A percentile compares a stretch with the other conserved stretches of the same genome.
These are phyloP conservation scores for Priocnemis perturbator DNA, from an alignment of 2,888 invertebrate species.

Conservation along the genomic window DNA sequence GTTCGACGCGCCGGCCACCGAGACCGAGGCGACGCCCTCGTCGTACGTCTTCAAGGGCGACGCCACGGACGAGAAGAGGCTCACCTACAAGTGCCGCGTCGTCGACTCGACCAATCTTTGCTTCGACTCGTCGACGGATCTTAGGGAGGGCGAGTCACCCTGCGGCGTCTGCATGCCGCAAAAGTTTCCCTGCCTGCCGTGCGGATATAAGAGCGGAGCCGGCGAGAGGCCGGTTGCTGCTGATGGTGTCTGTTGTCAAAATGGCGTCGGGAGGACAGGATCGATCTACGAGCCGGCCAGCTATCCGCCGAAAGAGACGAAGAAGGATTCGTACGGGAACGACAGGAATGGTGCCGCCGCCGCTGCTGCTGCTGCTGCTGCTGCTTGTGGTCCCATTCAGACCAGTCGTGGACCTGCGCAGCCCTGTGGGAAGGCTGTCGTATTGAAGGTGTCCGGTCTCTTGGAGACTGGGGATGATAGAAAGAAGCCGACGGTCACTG, in stretches of 20 bases:
- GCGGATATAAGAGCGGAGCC: slow-evolving; percentile 30
- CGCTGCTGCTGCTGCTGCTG: too few species aligned
- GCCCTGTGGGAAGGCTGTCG: slow-evolving; percentile 64
- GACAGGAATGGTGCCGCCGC: slow-evolving; percentile 7
- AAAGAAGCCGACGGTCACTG: slow-evolving; percentile 60
- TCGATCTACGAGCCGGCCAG: not conserved
- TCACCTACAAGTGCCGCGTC: slow-evolving; percentile 61
- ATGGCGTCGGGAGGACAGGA: not conserved
- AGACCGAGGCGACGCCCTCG: slow-evolving; percentile 15
- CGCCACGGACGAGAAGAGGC: slow-evolving; percentile 36
- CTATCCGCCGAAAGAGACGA: slow-evolving; percentile 12
- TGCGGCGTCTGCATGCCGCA: slow-evolving; percentile 48
- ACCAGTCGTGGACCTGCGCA: slow-evolving; percentile 25
- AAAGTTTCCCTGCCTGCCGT: slow-evolving; percentile 49
- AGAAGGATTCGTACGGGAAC: slow-evolving; percentile 15
- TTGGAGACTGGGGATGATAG: slow-evolving; percentile 47
- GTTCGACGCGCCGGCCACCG: slow-evolving; percentile 70
- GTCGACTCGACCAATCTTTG: slow-evolving; percentile 51
- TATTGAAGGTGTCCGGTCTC: slow-evolving; percentile 70
- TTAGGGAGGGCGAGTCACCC: not conserved
- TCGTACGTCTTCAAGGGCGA: slow-evolving; percentile 59
- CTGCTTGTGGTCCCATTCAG: slow-evolving; percentile 24
- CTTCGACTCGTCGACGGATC: slow-evolving; percentile 38
- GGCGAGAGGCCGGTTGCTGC: slow-evolving; percentile 26
- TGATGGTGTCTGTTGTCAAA: not conserved